Percentiles rank a stretch among this genome's conserved stretches.
Conservation (phyloP, 2,888 invertebrate species). For the Sthenelais limicola region DNA sequence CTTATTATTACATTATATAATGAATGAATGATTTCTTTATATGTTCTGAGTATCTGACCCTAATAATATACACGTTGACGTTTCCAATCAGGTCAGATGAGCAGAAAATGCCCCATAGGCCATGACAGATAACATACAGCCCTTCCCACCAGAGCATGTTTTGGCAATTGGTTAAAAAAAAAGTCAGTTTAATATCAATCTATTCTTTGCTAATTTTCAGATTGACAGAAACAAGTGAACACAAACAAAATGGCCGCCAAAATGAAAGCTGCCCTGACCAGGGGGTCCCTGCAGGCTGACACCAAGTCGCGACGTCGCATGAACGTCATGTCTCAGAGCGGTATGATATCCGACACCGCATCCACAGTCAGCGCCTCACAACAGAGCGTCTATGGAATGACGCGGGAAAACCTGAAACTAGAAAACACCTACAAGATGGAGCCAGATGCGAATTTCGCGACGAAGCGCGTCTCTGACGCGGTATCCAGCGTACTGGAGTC, state of each 20-base stretch:
- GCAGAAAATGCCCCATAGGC: too few relatives aligned
- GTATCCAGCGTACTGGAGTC: constrained; percentile 49
- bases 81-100: too few relatives aligned
- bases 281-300: background rate
- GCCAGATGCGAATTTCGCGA: constrained; percentile 52
- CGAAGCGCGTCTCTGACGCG: constrained; percentile 44
- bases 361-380: constrained; percentile 12
- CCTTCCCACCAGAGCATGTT: too few relatives aligned
- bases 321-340: background rate
- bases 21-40: too few relatives aligned
- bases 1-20: too few relatives aligned
- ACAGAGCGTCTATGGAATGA: constrained; percentile 2
- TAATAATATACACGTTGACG: too few relatives aligned
- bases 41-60: too few relatives aligned
- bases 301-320: background rate
- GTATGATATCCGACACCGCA: background rate
- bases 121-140: too few relatives aligned
- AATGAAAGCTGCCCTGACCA: background rate
- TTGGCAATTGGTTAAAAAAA: too few relatives aligned
- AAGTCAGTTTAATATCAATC: too few relatives aligned
- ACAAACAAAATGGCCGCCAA: constrained; percentile 21
- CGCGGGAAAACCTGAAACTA: constrained; percentile 28
- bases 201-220: too few relatives aligned
- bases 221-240: too few relatives aligned
- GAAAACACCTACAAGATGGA: constrained; percentile 58